Evolutionary conservation across 23 tunicate species (phyloP).

Genomic region (Botrylloides violaceus): DNA sequence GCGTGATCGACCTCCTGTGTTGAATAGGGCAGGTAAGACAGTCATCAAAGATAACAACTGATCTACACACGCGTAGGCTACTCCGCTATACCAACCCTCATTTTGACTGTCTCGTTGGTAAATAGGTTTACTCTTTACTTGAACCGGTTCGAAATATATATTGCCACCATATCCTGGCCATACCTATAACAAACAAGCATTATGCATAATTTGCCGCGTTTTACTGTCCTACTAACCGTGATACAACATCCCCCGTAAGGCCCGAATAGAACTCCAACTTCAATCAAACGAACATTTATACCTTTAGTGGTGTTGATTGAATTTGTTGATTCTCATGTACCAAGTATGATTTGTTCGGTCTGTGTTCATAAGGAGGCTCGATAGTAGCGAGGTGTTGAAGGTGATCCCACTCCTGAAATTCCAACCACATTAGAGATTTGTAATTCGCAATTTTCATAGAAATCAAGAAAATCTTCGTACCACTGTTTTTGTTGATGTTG

Average conservation of each 20-base stretch:
- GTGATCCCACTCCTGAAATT: constrained; percentile 19
- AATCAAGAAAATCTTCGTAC: no score
- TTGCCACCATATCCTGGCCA: constrained; percentile 94
- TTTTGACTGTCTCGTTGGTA: constrained; percentile 14
- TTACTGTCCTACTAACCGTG: no score
- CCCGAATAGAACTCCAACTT: no score
- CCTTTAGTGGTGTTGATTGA: constrained; percentile 55
- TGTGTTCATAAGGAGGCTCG: constrained; percentile 74
- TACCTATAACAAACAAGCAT: constrained; percentile 32
- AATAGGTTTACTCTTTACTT: constrained; percentile 55
- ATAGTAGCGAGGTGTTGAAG: constrained; percentile 22
- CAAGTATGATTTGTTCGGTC: constrained; percentile 58
- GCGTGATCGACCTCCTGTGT: constrained; percentile 8
- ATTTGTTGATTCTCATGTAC: constrained; percentile 59
- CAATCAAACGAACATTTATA: background rate
- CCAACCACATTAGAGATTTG: background rate
- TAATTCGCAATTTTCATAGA: background rate
- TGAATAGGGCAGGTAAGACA: background rate
- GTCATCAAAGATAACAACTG: no score
- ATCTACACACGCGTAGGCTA: no score
- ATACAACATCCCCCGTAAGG: no score
- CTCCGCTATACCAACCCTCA: no score
- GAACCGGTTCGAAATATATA: constrained; percentile 62
- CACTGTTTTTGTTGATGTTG: no score
- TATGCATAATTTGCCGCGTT: no score